A percentile compares a stretch with the other conserved stretches of the same genome.
These are phyloP conservation scores for Natator depressus DNA, from an alignment of 2,113 vertebrate species.

Conservation along the genomic window DNA sequence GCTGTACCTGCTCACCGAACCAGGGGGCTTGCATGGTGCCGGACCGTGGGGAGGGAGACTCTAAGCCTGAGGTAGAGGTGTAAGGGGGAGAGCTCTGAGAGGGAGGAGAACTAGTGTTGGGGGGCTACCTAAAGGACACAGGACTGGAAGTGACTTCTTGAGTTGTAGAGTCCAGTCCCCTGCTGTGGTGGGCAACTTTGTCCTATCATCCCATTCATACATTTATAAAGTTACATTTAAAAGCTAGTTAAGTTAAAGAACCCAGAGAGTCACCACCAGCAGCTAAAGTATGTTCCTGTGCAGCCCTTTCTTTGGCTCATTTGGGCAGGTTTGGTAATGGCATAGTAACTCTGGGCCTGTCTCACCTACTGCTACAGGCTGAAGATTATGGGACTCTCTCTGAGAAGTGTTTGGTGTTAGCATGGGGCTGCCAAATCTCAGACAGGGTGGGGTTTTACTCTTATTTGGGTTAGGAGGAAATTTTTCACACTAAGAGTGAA, in stretches of 20 bases:
- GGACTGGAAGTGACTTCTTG: neutral
- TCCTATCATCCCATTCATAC: neutral
- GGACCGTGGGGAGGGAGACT: neutral
- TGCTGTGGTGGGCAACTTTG: neutral
- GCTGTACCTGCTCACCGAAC: neutral
- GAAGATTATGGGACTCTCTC: neutral
- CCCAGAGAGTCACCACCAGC: neutral
- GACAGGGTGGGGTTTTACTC: neutral
- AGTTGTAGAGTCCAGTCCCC: neutral
- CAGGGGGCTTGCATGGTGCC: neutral
- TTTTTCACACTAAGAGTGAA: neutral
- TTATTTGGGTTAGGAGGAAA: neutral
- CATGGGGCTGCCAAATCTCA: neutral
- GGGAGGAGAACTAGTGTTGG: neutral
- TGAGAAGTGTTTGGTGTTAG: neutral
- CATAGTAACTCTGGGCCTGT: neutral
- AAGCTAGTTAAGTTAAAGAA: neutral
- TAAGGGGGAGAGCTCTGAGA: neutral
- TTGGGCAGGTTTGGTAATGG: neutral
- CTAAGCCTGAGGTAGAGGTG: neutral
- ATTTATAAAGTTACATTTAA: neutral
- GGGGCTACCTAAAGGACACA: neutral
- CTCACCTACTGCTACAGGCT: conserved; percentile 41
- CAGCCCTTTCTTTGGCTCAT: neutral
- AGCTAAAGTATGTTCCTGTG: neutral